Conservation (phyloP, 37 sponge, comb jelly and placozoan genomes). For the Ianthella basta region DNA sequence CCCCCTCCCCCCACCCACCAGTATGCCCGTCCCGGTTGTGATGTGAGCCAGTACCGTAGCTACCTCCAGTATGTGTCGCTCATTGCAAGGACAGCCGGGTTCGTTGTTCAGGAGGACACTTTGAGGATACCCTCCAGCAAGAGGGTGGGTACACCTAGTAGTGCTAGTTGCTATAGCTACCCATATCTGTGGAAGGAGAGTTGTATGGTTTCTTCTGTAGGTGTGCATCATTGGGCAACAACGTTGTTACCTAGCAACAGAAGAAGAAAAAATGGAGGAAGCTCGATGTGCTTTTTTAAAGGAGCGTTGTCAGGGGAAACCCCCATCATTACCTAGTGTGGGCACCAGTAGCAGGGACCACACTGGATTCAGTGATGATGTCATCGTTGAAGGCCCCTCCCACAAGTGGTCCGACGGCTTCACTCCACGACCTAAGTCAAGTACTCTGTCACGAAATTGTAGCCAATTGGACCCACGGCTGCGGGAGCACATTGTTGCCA, state of each 20-base stretch:
- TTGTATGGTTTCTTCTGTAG: constrained; percentile 33
- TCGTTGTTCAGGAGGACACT: constrained; percentile 74
- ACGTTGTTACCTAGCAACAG: constrained; percentile 50
- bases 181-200: not conserved
- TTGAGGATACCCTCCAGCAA: constrained; percentile 98
- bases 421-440: constrained; percentile 35
- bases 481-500: constrained; percentile 39
- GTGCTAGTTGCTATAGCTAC: not conserved
- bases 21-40: constrained; percentile 54
- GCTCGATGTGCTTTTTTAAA: constrained; percentile 59
- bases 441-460: constrained; percentile 33
- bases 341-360: constrained; percentile 6
- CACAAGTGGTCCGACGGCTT: constrained; percentile 43
- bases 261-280: constrained; percentile 46
- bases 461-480: constrained; percentile 29
- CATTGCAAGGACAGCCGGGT: constrained; percentile 84
- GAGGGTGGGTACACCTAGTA: constrained; percentile 53
- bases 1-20: not conserved
- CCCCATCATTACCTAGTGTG: not conserved
- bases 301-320: constrained; percentile 28
- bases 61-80: constrained; percentile 83
- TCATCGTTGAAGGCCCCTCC: not conserved
- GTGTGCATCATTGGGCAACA: constrained; percentile 74
- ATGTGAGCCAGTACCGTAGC: constrained; percentile 76
- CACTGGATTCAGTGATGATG: constrained; percentile 5